phyloP scores from a whole-genome alignment of 2,888 invertebrate species.

The Oasisia sp. region DNA sequence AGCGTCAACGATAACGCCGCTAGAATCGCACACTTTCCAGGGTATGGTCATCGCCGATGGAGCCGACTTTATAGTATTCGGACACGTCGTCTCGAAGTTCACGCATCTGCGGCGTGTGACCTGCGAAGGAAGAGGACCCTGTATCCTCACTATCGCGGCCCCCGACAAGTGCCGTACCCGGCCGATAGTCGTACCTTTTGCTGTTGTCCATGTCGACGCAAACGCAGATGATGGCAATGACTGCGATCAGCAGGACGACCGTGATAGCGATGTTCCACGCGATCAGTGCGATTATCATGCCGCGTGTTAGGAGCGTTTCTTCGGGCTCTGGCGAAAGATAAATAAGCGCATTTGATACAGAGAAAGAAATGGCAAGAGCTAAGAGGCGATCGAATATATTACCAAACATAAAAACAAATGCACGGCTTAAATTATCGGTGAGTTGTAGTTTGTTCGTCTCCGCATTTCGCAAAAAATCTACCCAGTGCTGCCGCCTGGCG shows the following conservation, averaged over 20 bases:
- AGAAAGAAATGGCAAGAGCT: neutral
- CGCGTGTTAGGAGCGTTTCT: neutral
- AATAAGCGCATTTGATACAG: neutral
- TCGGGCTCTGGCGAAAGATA: neutral
- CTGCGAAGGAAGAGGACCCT: neutral
- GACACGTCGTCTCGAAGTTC: neutral
- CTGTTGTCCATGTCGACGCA: neutral
- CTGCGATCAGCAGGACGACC: neutral
- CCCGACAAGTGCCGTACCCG: neutral
- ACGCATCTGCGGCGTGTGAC: neutral
- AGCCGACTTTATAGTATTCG: constrained; percentile 17
- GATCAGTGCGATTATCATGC: constrained; percentile 4
- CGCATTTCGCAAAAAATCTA: too few relatives aligned
- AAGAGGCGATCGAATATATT: neutral
- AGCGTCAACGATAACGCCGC: neutral
- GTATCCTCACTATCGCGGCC: neutral
- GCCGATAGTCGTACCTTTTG: neutral
- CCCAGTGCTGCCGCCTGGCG: too few relatives aligned
- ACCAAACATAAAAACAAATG: too few relatives aligned
- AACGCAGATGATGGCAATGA: neutral
- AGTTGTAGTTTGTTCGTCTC: too few relatives aligned
- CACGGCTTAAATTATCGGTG: too few relatives aligned
- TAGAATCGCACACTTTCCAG: neutral
- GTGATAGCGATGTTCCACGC: neutral
- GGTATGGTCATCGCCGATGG: neutral